Conservation (phyloP, 2,888 invertebrate genomes). For the Gastrophysa polygoni region DNA sequence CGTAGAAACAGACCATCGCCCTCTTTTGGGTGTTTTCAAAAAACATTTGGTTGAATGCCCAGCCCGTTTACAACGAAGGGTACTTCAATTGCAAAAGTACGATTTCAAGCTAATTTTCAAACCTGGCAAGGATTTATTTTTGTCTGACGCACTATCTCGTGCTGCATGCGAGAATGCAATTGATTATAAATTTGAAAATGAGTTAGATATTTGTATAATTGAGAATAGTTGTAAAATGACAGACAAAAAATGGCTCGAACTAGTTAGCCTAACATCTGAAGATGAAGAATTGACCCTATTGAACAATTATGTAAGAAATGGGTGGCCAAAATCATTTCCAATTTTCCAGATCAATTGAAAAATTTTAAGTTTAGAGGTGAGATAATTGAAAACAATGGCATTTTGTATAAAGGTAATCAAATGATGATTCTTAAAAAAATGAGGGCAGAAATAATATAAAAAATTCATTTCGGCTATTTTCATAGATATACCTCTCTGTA, state of each 20-base stretch:
- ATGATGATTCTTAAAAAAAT: no score
- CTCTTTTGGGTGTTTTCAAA: constrained; percentile 11
- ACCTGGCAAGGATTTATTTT: constrained; percentile 15
- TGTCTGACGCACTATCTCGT: constrained; percentile 3
- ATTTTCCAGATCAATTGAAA: no score
- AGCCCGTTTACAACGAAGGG: constrained; percentile 17
- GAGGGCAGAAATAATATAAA: background rate
- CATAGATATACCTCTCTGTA: no score
- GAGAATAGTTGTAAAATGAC: background rate
- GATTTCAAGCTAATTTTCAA: constrained; percentile 23
- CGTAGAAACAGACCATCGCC: constrained; percentile 16
- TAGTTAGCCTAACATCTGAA: no score
- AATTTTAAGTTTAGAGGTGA: no score
- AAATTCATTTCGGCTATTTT: background rate
- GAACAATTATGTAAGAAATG: no score
- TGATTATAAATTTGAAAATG: background rate
- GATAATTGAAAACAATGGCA: no score
- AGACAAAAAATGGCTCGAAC: no score
- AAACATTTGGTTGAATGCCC: background rate
- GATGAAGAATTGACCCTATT: no score
- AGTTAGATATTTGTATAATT: constrained; percentile 3
- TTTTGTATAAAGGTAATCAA: no score
- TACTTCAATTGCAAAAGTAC: constrained; percentile 26
- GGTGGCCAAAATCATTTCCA: no score
- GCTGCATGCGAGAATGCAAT: background rate